Evolutionary conservation across 1,140 invertebrate species (phyloP), one percentile per base, ranked within the genome.

Genomic region (Pseudoatta argentina): DNA sequence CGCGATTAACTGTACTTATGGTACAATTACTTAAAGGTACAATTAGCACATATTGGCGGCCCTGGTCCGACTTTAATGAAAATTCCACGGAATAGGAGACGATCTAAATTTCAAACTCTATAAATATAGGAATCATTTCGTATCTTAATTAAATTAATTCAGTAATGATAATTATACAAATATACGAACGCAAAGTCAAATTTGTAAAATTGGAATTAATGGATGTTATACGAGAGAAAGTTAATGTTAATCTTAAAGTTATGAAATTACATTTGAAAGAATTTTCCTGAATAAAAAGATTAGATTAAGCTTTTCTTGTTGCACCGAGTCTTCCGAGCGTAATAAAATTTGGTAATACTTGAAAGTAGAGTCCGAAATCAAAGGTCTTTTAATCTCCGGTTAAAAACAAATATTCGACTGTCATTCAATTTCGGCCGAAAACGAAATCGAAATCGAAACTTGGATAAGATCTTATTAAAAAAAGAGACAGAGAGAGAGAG

Each of bases 21-120:
- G 63, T 67, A 34, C 77, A 69, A 69, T 81, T 81, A 69, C 30
- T 21, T 14, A 44, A 55, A 69, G 51, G 79, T n/a, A 7, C 39
- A 73, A 82, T 82, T 73, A 55, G 63, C 63, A 61, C 76, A 44
- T 61, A 76, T 63, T 77, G 34, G 16, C 18, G 10, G 61, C 27
- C 24, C n/a, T 71, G 18, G 30, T 69, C 12, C 1, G 69, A 55
- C 44, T 67, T 53, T 59, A 66, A 82, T 57, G 30, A 71, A 81
- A 71, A 81, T 21, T 69, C 16, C 48, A 24, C 64, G 2, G 18
- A 18, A 0, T 18, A 53, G 24, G 64, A 73, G 53, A 53, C 21
- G 51, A 55, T 21, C 21, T 21, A 21, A 55, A 73, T 61, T n/a
- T 57, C 5, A 39, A 7, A 3, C 8, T 2, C 27, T 27, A 39